Percentiles rank a stretch among this genome's conserved stretches.
phyloP scores from a whole-genome alignment of 1,140 invertebrate genomes.

The Orchesella cincta region DNA sequence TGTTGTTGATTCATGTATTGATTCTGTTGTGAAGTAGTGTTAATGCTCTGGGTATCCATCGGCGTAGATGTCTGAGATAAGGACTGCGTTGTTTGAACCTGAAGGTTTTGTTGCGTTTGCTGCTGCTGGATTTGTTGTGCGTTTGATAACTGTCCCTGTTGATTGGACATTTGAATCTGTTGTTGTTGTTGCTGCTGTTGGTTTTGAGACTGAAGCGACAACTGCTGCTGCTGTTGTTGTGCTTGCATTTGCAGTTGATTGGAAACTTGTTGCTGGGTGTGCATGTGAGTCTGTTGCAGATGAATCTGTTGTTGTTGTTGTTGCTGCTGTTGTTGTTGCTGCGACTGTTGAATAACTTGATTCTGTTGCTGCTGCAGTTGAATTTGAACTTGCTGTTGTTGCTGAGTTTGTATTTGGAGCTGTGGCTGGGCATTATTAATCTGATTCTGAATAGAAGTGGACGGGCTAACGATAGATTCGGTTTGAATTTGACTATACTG shows the following conservation, averaged over 20 bases:
- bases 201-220: neutral
- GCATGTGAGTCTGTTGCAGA: conserved; percentile 6
- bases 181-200: conserved; percentile 1
- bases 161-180: neutral
- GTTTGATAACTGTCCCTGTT: neutral
- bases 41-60: conserved; percentile 6
- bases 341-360: conserved; percentile 8
- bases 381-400: neutral
- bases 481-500: conserved; percentile 27
- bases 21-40: neutral
- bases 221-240: conserved; percentile 1
- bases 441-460: conserved; percentile 15
- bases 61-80: neutral
- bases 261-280: conserved; percentile 23
- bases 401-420: neutral
- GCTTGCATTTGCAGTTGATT: conserved; percentile 33
- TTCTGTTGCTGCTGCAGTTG: conserved; percentile 21
- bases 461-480: neutral
- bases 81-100: neutral
- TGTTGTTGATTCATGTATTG: neutral
- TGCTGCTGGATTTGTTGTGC: neutral
- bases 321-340: conserved; percentile 22
- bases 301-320: conserved; percentile 26
- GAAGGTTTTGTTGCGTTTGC: neutral
- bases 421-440: neutral